phyloP scores from a whole-genome alignment of 2,888 invertebrate genomes.

The Hedya salicella region DNA sequence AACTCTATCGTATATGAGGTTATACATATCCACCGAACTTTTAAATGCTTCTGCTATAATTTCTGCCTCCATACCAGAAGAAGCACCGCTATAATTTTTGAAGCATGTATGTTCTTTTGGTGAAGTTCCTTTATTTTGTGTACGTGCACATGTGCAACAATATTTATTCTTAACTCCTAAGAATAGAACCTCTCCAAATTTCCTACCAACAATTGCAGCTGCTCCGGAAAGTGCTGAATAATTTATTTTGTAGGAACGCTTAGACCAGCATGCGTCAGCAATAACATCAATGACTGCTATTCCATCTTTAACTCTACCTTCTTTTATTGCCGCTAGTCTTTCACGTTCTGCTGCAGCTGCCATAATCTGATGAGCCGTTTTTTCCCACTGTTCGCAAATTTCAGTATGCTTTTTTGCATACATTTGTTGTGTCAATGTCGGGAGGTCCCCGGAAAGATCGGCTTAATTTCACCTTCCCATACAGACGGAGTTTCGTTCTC shows the following conservation, averaged over 20 bases:
- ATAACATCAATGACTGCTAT: conserved; percentile 31
- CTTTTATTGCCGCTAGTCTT: conserved; percentile 1
- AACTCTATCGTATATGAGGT: neutral
- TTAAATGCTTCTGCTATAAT: conserved; percentile 9
- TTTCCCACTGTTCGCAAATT: conserved; percentile 7
- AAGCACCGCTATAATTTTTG: conserved; percentile 7
- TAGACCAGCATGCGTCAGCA: conserved; percentile 40
- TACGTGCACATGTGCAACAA: neutral
- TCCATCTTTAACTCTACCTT: conserved; percentile 4
- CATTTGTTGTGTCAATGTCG: neutral
- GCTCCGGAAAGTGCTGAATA: conserved; percentile 34
- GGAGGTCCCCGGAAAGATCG: too few species aligned
- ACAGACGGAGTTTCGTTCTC: too few species aligned
- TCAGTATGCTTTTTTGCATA: neutral
- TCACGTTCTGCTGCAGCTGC: neutral
- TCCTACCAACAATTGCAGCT: conserved; percentile 34
- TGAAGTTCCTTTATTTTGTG: neutral
- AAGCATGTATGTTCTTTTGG: conserved; percentile 1
- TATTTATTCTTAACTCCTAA: conserved; percentile 1
- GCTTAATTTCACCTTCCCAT: too few species aligned
- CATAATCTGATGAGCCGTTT: conserved; percentile 5
- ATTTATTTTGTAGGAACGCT: conserved; percentile 40
- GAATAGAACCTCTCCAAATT: conserved; percentile 16
- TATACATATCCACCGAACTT: conserved; percentile 2
- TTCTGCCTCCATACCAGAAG: neutral